Base-by-base conservation (phyloP, 2,797 vertebrate genomes). In the Artibeus jamaicensis region DNA sequence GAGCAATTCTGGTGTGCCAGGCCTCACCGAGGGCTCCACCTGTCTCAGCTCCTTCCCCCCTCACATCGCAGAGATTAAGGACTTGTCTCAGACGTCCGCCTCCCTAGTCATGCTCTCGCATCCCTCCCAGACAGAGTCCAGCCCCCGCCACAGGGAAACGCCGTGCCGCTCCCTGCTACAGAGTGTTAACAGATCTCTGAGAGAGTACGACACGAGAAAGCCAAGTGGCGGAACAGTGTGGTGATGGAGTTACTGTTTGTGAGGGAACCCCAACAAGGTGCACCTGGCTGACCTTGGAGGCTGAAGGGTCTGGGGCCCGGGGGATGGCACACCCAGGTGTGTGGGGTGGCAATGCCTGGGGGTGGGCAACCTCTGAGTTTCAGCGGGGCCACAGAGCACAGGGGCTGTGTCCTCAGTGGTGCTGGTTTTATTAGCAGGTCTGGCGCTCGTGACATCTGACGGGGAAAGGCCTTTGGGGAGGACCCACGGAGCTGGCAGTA, bases 131-230 rank as follows among this genome's bases (percentile, higher is more conserved):
- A 26, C 6, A 82, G 79, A 73, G 22, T 16, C 34, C 68, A 50
- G 19, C 14, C 26, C 21, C 65, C 76, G 15, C 62, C 67, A 12
- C 53, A 59, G 81, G 32, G 65, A 32, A 15, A 0, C 3, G 7
- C 26, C 7, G 3, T 0, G 46, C 39, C 1, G 0, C 29, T 6
- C 24, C 15, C 42, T 1, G 19, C 87, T 21, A 5, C 32, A 42
- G 50, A 55, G 32, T 39, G 53, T 14, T 21, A 86, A 42, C 62
- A 50, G 86, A 24, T 42, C 24, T 81, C 62, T 4, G 34, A 21
- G 2, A 46, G 26, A n/a, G 21, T 50, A 15, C 9, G 7, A 24
- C 34, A 11, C n/a, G 26, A 14, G 34, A 85, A 84, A 18, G 55
- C 50, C 53, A 78, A 34, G 71, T 22, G 68, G 39, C 18, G 59